Evolutionary conservation across 2,888 invertebrate genomes (phyloP).

Genomic region (Keiferia lycopersicella): DNA sequence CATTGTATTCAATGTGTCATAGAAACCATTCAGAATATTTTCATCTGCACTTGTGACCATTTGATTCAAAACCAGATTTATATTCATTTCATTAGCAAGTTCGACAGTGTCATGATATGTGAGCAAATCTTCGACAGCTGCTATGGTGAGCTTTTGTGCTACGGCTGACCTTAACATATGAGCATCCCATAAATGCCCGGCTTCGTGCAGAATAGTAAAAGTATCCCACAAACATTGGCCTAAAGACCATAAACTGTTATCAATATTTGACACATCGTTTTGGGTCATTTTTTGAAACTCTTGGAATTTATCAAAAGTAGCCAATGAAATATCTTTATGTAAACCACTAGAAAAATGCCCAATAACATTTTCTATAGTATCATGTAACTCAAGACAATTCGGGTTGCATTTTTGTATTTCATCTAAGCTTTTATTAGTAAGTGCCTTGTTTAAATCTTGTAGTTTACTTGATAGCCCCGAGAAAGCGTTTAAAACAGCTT

Average conservation of each 20-base stretch:
- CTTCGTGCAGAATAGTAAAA: constrained; percentile 55
- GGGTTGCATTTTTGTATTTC: not conserved
- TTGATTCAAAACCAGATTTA: constrained; percentile 61
- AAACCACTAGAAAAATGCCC: not conserved
- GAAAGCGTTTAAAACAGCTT: constrained; percentile 50
- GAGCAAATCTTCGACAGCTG: constrained; percentile 66
- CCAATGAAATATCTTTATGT: not conserved
- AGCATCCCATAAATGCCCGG: constrained; percentile 64
- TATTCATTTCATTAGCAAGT: constrained; percentile 55
- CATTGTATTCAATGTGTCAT: constrained; percentile 43
- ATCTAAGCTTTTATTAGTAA: not conserved
- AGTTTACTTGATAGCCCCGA: constrained; percentile 50
- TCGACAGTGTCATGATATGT: constrained; percentile 59
- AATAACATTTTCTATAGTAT: not conserved
- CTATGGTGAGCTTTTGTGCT: constrained; percentile 61
- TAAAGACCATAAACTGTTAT: constrained; percentile 54
- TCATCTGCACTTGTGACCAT: constrained; percentile 51
- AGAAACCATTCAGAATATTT: constrained; percentile 55
- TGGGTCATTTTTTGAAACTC: constrained; percentile 38
- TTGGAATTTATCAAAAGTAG: not conserved
- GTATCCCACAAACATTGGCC: constrained; percentile 60
- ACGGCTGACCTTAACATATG: constrained; percentile 62
- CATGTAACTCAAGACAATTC: not conserved
- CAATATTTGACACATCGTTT: constrained; percentile 47
- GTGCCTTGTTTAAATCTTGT: constrained; percentile 42